A percentile compares a stretch with the other conserved stretches of the same genome.
Conservation (phyloP, 1,140 invertebrate species). For the Tribolium madens region DNA sequence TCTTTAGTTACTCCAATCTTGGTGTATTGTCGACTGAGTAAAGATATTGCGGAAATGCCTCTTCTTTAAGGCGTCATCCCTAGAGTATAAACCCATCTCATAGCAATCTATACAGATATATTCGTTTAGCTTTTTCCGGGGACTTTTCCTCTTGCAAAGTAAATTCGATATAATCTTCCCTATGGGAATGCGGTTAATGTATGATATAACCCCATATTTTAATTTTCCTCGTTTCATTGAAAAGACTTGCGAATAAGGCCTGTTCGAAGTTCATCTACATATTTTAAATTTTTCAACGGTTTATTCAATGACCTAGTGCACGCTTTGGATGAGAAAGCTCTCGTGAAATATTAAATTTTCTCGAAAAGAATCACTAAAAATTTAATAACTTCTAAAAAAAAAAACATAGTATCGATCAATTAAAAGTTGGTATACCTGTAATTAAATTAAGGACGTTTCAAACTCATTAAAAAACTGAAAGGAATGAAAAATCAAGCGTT, state of each 20-base stretch:
- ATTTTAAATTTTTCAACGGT: too few relatives aligned
- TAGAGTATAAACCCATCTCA: conserved; percentile 42
- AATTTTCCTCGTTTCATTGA: conserved; percentile 1
- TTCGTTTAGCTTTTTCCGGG: conserved; percentile 43
- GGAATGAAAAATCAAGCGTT: not conserved
- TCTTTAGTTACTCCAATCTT: conserved; percentile 16
- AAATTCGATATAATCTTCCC: conserved; percentile 41
- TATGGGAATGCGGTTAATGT: conserved; percentile 27
- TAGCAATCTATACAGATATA: conserved; percentile 47
- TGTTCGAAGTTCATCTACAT: not conserved
- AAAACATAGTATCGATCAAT: not conserved
- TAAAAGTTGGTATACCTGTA: not conserved
- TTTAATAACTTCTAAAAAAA: not conserved
- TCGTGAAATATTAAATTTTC: too few relatives aligned
- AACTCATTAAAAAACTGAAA: not conserved
- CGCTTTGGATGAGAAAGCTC: too few relatives aligned
- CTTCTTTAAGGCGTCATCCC: conserved; percentile 37
- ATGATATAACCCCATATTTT: conserved; percentile 16
- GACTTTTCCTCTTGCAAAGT: conserved; percentile 7
- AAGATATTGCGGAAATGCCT: conserved; percentile 11
- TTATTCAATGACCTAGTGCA: too few relatives aligned
- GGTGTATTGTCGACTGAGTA: conserved; percentile 9
- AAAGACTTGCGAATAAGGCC: not conserved
- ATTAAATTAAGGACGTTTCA: not conserved
- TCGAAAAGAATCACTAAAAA: not conserved